A percentile compares a stretch with the other conserved stretches of the same genome.
These are phyloP conservation scores for Caenorhabditis becei DNA, from an alignment of 2,888 invertebrate genomes.

Conservation along the genomic window DNA sequence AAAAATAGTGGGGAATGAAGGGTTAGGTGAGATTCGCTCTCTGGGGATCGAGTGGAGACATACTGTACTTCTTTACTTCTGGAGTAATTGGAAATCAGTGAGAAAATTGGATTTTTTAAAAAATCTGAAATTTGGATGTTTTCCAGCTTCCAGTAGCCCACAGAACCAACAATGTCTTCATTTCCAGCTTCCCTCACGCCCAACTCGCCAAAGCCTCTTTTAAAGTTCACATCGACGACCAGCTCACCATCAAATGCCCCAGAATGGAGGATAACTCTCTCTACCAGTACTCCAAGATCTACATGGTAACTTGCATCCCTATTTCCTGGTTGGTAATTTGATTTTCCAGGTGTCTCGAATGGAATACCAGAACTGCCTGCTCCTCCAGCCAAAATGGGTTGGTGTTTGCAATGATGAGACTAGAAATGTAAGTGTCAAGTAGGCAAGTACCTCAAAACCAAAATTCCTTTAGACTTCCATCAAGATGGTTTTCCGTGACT, in stretches of 20 bases:
- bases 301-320: constrained; percentile 14
- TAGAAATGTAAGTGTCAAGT: constrained; percentile 6
- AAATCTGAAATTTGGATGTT: too few relatives aligned
- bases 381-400: not conserved
- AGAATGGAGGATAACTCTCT: not conserved
- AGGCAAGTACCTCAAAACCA: too few relatives aligned
- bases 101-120: too few relatives aligned
- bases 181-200: constrained; percentile 10
- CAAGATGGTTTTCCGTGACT: not conserved
- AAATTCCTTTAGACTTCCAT: constrained; percentile 18
- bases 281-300: constrained; percentile 22
- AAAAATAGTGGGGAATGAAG: too few relatives aligned
- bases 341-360: not conserved
- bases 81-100: too few relatives aligned
- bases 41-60: too few relatives aligned
- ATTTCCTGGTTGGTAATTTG: too few relatives aligned
- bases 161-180: too few relatives aligned
- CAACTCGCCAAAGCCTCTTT: not conserved
- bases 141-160: too few relatives aligned
- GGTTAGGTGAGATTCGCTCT: too few relatives aligned
- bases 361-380: constrained; percentile 2
- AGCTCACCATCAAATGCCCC: constrained; percentile 24
- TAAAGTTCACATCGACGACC: constrained; percentile 22
- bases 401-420: constrained; percentile 18
- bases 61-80: too few relatives aligned